phyloP scores from a whole-genome alignment of 2,797 vertebrate species.

The Psittacula derbiana region DNA sequence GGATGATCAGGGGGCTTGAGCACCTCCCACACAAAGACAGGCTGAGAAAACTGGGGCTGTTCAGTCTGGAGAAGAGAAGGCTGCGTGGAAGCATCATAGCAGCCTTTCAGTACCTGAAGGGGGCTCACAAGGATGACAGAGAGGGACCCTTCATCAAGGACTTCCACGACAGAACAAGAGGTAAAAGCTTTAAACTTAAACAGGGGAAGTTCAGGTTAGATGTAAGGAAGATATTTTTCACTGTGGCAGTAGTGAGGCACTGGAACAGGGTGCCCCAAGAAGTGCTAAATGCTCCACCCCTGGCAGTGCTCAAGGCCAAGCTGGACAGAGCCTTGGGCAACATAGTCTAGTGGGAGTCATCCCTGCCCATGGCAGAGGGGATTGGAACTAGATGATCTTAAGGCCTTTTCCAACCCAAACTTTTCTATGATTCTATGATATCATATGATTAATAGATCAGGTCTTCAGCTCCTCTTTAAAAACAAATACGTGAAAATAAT shows the following conservation, averaged over 20 bases:
- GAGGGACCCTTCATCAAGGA: not conserved
- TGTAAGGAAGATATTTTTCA: not conserved
- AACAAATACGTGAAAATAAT: not conserved
- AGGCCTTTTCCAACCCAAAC: not conserved
- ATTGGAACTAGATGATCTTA: not conserved
- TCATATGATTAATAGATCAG: not conserved
- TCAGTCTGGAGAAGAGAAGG: not conserved
- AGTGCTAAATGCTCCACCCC: not conserved
- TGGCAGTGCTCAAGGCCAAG: not conserved
- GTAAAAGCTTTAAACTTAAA: not conserved
- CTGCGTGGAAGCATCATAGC: no score
- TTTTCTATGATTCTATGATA: not conserved
- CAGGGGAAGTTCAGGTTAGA: not conserved
- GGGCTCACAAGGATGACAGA: not conserved
- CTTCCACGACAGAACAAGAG: not conserved
- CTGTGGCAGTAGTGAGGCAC: not conserved
- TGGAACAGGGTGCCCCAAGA: not conserved
- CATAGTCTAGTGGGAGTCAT: not conserved
- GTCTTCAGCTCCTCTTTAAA: not conserved
- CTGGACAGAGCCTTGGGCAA: not conserved
- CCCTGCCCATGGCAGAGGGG: not conserved
- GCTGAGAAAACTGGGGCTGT: not conserved
- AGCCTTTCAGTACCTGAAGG: not conserved
- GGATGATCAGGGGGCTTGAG: not conserved
- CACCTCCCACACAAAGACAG: not conserved